A percentile compares a stretch with the other conserved stretches of the same genome.
Conservation (phyloP, 1,140 invertebrate species). For the Ips typographus region DNA sequence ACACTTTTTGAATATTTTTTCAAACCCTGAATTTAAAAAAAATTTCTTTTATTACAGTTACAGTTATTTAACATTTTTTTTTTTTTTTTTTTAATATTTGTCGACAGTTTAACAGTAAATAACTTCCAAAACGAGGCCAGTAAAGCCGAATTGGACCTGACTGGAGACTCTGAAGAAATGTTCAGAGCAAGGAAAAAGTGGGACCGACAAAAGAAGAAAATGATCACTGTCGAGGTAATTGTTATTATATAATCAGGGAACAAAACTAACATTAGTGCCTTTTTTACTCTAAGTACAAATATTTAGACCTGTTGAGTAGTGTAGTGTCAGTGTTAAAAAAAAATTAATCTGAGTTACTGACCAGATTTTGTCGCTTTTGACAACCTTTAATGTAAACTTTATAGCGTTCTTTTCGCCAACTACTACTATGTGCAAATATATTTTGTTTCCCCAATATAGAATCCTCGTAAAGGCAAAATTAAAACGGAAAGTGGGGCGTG, state of each 20-base stretch:
- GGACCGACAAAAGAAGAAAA: slow-evolving; percentile 85
- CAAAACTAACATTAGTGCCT: not conserved
- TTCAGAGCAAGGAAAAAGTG: slow-evolving; percentile 64
- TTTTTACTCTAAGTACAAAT: no score
- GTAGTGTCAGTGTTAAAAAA: not conserved
- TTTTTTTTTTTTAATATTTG: not conserved
- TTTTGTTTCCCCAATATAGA: slow-evolving; percentile 43
- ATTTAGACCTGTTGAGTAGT: no score
- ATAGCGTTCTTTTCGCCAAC: no score
- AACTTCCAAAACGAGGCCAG: slow-evolving; percentile 68
- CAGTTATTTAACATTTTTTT: no score
- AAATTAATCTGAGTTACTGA: not conserved
- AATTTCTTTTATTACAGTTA: not conserved
- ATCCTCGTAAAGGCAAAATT: slow-evolving; percentile 75
- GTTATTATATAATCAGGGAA: slow-evolving; percentile 17
- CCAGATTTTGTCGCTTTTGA: not conserved
- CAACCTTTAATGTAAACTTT: no score
- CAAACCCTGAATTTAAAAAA: not conserved
- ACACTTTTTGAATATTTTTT: not conserved
- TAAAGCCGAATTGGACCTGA: slow-evolving; percentile 70
- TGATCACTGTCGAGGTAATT: slow-evolving; percentile 61
- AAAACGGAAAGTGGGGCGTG: slow-evolving; percentile 92
- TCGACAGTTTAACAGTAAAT: slow-evolving; percentile 61
- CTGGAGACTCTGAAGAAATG: slow-evolving; percentile 68
- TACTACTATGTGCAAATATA: not conserved